Evolutionary conservation across 2,888 invertebrate genomes (phyloP).

Genomic region (Catocala fraxini): DNA sequence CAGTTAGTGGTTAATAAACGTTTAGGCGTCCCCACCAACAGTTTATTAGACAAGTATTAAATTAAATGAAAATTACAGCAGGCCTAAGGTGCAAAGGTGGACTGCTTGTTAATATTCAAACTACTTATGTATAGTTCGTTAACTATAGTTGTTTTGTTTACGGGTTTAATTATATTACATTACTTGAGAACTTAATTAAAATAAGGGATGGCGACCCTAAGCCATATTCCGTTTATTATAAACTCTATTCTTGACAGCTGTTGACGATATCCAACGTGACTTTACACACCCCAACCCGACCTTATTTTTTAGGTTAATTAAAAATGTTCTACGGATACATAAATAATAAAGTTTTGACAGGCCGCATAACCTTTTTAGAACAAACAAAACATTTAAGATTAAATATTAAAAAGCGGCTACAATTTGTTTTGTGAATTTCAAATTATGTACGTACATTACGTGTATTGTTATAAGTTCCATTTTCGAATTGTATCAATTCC

Average conservation of each 20-base stretch:
- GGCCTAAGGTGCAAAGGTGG: slow-evolving; percentile 16
- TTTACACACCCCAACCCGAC: slow-evolving; percentile 34
- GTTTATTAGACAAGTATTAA: background rate
- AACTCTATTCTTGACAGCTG: slow-evolving; percentile 61
- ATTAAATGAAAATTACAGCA: slow-evolving; percentile 25
- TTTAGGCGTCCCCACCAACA: no score
- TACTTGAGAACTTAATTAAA: slow-evolving; percentile 67
- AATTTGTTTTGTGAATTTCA: slow-evolving; percentile 26
- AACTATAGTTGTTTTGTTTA: slow-evolving; percentile 61
- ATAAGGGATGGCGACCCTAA: slow-evolving; percentile 56
- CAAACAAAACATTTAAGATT: slow-evolving; percentile 40
- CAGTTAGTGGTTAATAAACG: no score
- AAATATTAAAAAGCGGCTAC: slow-evolving; percentile 31
- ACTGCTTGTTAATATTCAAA: slow-evolving; percentile 50
- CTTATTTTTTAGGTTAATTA: slow-evolving; percentile 47
- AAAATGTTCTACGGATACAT: slow-evolving; percentile 42
- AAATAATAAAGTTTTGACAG: slow-evolving; percentile 52
- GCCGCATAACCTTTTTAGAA: slow-evolving; percentile 32
- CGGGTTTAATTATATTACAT: slow-evolving; percentile 60
- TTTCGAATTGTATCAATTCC: background rate
- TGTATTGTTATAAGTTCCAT: slow-evolving; percentile 2
- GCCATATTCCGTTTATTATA: slow-evolving; percentile 56
- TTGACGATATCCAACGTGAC: slow-evolving; percentile 49
- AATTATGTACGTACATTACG: slow-evolving; percentile 13
- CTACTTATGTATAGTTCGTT: slow-evolving; percentile 45